Conservation (phyloP, 2,888 invertebrate species). For the Petrophora chlorosata region DNA sequence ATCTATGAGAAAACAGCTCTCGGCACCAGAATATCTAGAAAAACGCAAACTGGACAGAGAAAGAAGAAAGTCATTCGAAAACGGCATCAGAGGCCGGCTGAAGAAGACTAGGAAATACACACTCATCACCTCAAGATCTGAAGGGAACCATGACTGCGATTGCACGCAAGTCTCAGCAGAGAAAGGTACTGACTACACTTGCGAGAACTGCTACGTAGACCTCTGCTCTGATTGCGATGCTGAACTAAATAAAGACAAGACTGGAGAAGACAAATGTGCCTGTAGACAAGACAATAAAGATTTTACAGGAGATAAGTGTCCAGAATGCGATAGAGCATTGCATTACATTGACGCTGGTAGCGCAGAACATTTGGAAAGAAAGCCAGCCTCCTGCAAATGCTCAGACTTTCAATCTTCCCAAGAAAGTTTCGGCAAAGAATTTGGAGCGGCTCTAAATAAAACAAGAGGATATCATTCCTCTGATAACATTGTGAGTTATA, state of each 20-base stretch:
- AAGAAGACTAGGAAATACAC: slow-evolving; percentile 83
- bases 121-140: slow-evolving; percentile 54
- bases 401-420: slow-evolving; percentile 77
- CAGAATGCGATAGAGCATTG: slow-evolving; percentile 71
- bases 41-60: slow-evolving; percentile 90
- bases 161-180: slow-evolving; percentile 68
- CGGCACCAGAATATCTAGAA: slow-evolving; percentile 95
- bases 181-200: slow-evolving; percentile 74
- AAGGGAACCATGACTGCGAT: slow-evolving; percentile 62
- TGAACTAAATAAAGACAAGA: slow-evolving; percentile 61
- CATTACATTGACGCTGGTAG: slow-evolving; percentile 75
- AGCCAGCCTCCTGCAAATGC: slow-evolving; percentile 66
- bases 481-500: slow-evolving; percentile 73
- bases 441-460: slow-evolving; percentile 60
- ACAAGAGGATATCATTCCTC: slow-evolving; percentile 77
- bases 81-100: slow-evolving; percentile 82
- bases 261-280: slow-evolving; percentile 54
- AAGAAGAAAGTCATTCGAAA: slow-evolving; percentile 85
- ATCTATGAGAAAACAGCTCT: slow-evolving; percentile 89
- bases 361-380: slow-evolving; percentile 68
- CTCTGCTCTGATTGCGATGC: slow-evolving; percentile 75
- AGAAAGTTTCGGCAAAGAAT: slow-evolving; percentile 75
- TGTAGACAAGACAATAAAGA: slow-evolving; percentile 57
- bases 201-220: slow-evolving; percentile 73
- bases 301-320: slow-evolving; percentile 62